These are phyloP conservation scores for Catalaphyllia jardinei DNA, from an alignment of 64 coral and sea anemone genomes.

Conservation along the genomic window DNA sequence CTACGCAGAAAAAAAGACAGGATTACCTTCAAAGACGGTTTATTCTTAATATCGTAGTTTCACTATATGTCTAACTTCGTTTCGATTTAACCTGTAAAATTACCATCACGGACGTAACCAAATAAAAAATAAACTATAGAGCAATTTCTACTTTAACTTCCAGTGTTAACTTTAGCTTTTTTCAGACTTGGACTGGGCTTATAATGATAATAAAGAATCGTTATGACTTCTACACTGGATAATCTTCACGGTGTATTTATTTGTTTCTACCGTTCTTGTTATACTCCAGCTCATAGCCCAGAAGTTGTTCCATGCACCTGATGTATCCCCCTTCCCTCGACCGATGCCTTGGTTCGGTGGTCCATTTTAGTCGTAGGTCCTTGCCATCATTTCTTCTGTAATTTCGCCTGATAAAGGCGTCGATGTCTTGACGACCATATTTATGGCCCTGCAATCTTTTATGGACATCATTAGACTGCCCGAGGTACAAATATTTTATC, in stretches of 20 bases:
- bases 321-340: neutral
- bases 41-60: too few species aligned
- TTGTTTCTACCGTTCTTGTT: neutral
- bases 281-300: neutral
- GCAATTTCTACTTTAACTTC: too few species aligned
- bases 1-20: too few species aligned
- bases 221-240: too few species aligned
- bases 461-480: neutral
- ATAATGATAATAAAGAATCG: too few species aligned
- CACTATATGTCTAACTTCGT: too few species aligned
- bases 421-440: neutral
- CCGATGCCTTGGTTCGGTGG: neutral
- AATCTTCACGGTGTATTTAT: neutral
- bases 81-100: too few species aligned
- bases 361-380: neutral
- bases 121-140: too few species aligned
- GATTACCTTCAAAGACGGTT: too few species aligned
- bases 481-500: neutral
- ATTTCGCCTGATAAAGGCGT: neutral
- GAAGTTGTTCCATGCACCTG: neutral
- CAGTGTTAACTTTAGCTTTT: too few species aligned
- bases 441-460: neutral
- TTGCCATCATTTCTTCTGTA: neutral
- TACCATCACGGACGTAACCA: too few species aligned
- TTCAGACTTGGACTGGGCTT: too few species aligned